Conservation (phyloP, 2,888 invertebrate species). For the Diarsia brunnea region DNA sequence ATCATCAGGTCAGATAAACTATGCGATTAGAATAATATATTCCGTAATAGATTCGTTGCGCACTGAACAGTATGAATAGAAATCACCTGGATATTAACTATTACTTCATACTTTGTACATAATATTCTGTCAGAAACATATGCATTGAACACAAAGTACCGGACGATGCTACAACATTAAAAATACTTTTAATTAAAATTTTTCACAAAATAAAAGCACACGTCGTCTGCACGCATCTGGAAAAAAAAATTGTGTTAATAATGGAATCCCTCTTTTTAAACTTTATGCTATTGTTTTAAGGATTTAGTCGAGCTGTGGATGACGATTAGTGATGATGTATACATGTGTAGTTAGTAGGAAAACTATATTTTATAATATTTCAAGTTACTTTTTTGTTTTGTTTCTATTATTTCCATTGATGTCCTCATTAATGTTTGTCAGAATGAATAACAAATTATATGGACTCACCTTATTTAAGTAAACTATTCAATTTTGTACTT, state of each 20-base stretch:
- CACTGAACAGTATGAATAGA: slow-evolving; percentile 33
- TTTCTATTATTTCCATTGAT: not conserved
- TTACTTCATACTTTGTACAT: slow-evolving; percentile 40
- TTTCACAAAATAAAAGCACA: slow-evolving; percentile 64
- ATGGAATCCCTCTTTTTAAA: not conserved
- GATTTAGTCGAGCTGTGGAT: no score
- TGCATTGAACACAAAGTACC: slow-evolving; percentile 25
- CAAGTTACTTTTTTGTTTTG: not conserved
- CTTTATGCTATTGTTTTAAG: slow-evolving; percentile 1
- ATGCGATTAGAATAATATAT: slow-evolving; percentile 34
- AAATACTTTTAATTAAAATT: slow-evolving; percentile 61
- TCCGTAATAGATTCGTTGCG: slow-evolving; percentile 39
- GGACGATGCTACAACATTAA: slow-evolving; percentile 39
- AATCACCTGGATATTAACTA: slow-evolving; percentile 46
- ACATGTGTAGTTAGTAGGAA: not conserved
- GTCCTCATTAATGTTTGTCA: not conserved
- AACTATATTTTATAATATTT: slow-evolving; percentile 17
- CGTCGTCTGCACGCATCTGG: slow-evolving; percentile 66
- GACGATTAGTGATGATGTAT: no score
- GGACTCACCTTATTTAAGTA: slow-evolving; percentile 57
- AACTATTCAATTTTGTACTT: slow-evolving; percentile 60
- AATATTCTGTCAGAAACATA: slow-evolving; percentile 31
- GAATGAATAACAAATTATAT: not conserved
- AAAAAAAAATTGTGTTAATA: slow-evolving; percentile 49
- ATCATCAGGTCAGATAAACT: slow-evolving; percentile 30